Evolutionary conservation across 2,888 invertebrate species (phyloP).

Genomic region (Halictus quadricinctus): DNA sequence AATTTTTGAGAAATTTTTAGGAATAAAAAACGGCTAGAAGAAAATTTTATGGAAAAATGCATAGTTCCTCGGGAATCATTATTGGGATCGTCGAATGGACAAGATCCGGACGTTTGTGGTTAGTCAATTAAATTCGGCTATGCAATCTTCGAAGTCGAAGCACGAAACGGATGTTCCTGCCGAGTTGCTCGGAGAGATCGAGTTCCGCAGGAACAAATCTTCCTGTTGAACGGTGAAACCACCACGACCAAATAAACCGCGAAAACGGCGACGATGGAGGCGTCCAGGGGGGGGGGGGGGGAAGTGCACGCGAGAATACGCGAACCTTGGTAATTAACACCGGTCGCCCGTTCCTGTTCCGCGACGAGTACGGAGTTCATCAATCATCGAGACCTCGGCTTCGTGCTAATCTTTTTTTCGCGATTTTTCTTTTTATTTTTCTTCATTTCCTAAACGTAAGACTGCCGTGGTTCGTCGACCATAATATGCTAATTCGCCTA

Average conservation of each 20-base stretch:
- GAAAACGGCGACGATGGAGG: neutral
- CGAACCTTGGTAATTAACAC: constrained; percentile 18
- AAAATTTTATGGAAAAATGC: neutral
- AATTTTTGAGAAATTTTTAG: no score
- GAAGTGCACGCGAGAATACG: neutral
- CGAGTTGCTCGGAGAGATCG: neutral
- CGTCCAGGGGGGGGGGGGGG: neutral
- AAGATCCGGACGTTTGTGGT: neutral
- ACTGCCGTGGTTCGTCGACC: neutral
- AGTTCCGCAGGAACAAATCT: constrained; percentile 2
- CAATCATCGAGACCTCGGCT: constrained; percentile 32
- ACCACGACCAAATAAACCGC: constrained; percentile 4
- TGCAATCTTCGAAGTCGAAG: neutral
- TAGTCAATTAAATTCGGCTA: constrained; percentile 19
- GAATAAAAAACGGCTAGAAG: neutral
- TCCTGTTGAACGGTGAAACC: constrained; percentile 12
- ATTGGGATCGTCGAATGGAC: neutral
- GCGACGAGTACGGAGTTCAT: constrained; percentile 13
- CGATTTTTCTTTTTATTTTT: neutral
- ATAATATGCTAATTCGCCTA: constrained; percentile 28
- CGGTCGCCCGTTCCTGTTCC: constrained; percentile 23
- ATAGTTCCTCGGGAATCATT: neutral
- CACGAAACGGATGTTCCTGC: neutral
- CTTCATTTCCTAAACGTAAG: neutral
- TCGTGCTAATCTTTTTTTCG: neutral